Percentiles rank a stretch among this genome's conserved stretches.
These are phyloP conservation scores for Limnephilus marmoratus DNA, from an alignment of 2,888 invertebrate genomes.

Conservation along the genomic window DNA sequence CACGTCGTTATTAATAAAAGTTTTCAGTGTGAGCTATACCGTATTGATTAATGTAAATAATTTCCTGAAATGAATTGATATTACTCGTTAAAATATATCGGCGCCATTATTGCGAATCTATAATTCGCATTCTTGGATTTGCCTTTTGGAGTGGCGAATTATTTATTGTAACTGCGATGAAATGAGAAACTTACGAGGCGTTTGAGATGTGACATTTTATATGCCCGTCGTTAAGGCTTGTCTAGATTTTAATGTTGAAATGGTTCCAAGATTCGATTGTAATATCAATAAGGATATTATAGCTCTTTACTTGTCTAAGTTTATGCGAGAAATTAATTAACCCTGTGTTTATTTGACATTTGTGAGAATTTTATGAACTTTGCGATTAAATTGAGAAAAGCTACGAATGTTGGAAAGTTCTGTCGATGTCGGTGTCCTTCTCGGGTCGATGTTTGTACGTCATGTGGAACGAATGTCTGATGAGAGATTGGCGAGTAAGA, in stretches of 20 bases:
- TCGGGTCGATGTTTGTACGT: not conserved
- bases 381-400: not conserved
- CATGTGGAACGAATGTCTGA: constrained; percentile 33
- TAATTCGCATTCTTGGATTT: not conserved
- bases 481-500: constrained; percentile 38
- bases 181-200: not conserved
- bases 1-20: not conserved
- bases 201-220: constrained; percentile 37
- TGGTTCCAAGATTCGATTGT: not conserved
- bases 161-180: constrained; percentile 13
- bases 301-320: not conserved
- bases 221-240: not conserved
- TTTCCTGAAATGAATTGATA: not conserved
- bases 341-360: not conserved
- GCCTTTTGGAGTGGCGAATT: constrained; percentile 17
- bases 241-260: constrained; percentile 3
- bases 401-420: not conserved
- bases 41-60: constrained; percentile 23
- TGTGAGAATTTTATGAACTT: not conserved
- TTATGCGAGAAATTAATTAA: not conserved
- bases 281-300: constrained; percentile 2
- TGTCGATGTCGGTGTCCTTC: not conserved
- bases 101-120: not conserved
- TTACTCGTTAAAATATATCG: constrained; percentile 15
- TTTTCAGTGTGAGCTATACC: not conserved